Percentiles rank a stretch among this genome's conserved stretches.
phyloP scores from a whole-genome alignment of 2,797 vertebrate species.

The Lepidocolaptes lacrymiger region DNA sequence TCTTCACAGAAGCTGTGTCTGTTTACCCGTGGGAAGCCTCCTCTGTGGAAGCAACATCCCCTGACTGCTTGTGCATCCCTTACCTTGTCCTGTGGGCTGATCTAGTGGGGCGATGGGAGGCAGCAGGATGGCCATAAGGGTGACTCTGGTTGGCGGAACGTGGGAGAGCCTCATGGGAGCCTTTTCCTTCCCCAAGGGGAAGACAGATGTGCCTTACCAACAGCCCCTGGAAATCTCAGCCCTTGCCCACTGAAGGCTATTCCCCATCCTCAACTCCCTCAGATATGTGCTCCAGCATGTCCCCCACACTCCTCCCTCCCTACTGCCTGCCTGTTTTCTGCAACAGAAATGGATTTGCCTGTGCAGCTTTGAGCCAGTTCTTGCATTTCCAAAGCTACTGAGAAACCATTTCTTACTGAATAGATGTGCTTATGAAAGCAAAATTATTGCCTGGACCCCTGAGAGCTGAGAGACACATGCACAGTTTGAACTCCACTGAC shows the following conservation, averaged over 20 bases:
- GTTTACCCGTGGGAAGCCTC: background rate
- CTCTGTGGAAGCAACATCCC: rapidly evolving
- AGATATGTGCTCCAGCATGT: background rate
- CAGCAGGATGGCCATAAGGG: background rate
- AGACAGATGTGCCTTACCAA: background rate
- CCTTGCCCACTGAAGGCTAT: background rate
- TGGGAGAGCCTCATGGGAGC: background rate
- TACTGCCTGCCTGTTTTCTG: background rate
- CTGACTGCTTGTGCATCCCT: background rate
- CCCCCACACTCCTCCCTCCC: background rate
- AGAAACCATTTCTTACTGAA: background rate
- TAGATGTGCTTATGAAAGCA: background rate
- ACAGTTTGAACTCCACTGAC: background rate
- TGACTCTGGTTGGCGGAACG: background rate
- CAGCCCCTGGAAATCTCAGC: background rate
- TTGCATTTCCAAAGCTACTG: background rate
- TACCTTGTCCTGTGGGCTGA: background rate
- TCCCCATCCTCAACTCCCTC: background rate
- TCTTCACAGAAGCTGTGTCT: background rate
- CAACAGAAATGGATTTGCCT: background rate
- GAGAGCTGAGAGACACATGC: background rate
- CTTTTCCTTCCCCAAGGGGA: rapidly evolving
- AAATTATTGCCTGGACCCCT: background rate
- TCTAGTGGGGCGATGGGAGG: rapidly evolving
- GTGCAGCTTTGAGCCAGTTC: background rate